Conservation (phyloP, 1,140 invertebrate species). For the Calephelis virginiensis region DNA sequence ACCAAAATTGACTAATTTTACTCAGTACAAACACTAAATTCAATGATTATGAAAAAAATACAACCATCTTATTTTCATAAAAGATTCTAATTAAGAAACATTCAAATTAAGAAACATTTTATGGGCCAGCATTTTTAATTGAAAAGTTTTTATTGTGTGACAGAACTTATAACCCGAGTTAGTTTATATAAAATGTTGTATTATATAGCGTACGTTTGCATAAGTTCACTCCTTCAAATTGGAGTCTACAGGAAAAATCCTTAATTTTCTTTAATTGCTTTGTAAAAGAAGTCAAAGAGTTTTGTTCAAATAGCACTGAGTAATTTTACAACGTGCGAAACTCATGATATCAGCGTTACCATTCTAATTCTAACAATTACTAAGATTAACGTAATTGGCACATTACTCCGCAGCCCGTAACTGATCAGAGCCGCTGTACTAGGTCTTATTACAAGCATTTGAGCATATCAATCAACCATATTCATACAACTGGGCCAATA, state of each 20-base stretch:
- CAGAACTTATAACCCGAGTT: too few species aligned
- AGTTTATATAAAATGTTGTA: too few species aligned
- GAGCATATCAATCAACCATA: slow-evolving; percentile 8
- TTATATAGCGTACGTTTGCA: too few species aligned
- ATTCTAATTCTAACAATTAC: slow-evolving; percentile 54
- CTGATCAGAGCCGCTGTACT: slow-evolving; percentile 10
- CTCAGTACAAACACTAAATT: too few species aligned
- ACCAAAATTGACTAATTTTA: too few species aligned
- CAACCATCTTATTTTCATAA: too few species aligned
- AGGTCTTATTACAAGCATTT: slow-evolving; percentile 7
- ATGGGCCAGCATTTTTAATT: too few species aligned
- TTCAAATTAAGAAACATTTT: too few species aligned
- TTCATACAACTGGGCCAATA: slow-evolving; percentile 9
- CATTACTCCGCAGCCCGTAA: slow-evolving; percentile 5
- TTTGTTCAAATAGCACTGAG: slow-evolving; percentile 32
- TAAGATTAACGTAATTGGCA: slow-evolving; percentile 46
- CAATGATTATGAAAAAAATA: too few species aligned
- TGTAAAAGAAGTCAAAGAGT: slow-evolving; percentile 23
- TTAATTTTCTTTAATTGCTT: slow-evolving; percentile 22
- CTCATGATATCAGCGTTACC: slow-evolving; percentile 55
- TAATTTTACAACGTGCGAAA: slow-evolving; percentile 49
- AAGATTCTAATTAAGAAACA: too few species aligned
- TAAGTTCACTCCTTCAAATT: too few species aligned
- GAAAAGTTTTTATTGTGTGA: too few species aligned
- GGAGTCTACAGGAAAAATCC: background rate